Base-by-base conservation (phyloP, 2,797 vertebrate genomes). In the Acanthis flammea region DNA sequence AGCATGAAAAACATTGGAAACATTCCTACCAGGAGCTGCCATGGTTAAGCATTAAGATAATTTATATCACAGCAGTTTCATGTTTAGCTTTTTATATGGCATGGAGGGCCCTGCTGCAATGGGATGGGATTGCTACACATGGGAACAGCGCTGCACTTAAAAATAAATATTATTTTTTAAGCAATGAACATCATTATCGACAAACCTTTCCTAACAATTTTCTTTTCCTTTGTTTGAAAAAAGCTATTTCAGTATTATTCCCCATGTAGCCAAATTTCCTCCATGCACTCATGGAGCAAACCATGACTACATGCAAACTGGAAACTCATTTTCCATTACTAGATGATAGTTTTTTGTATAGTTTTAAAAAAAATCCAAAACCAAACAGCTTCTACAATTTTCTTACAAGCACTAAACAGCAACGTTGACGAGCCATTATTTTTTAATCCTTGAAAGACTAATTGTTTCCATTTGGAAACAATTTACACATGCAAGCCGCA, bases 401-500 rank as follows among this genome's bases (percentile, higher is more conserved):
- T 65, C 63, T 80, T 58, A 47, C 3, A 86, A 71, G 60, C 75
- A 73, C 51, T 86, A 70, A 79, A 31, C 51, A 62, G 19, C 1
- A 4, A 61, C 1, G 5, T 12, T 78, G 77, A 70, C 39, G 44
- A 86, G 51, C 17, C 12, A 5, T 57, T 55, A 50, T n/a, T 77
- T 57, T 77, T 28, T 9, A 54, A 58, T 70, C 33, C 71, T 82
- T 35, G 27, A 41, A 77, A 50, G 57, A 27, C 19, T 61, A 79
- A 85, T 37, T 60, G 31, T 28, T 88, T 80, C 82, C 54, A 74
- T 47, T 86, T 61, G 58, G 73, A 62, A 81, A 81, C 28, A 47
- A 28, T 37, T 88, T 18, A 61, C 58, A 45, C 30, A 11, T 47
- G 37, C 48, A 70, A 35, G 31, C 11, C 0, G 1, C 7, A 3